phyloP scores from a whole-genome alignment of 2,113 vertebrate species.

The Lichenostomus cassidix region DNA sequence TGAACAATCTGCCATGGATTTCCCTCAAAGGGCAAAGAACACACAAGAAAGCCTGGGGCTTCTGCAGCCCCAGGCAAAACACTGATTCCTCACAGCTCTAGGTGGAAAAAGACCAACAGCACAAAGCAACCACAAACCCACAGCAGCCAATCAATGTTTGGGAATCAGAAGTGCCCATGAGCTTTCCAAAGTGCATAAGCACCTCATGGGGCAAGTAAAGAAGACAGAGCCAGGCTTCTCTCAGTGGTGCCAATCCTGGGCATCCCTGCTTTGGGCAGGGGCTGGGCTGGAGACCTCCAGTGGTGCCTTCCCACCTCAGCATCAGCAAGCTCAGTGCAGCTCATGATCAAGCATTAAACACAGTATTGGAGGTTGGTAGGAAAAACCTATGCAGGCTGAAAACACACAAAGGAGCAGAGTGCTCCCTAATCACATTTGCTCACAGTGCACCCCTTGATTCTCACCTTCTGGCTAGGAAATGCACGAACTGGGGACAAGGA shows the following conservation, averaged over 20 bases:
- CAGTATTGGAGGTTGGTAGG: background rate
- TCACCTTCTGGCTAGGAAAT: background rate
- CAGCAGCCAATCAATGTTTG: background rate
- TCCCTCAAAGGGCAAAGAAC: background rate
- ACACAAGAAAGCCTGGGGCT: background rate
- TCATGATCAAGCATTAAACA: background rate
- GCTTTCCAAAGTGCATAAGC: background rate
- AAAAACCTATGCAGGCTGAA: background rate
- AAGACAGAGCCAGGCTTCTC: background rate
- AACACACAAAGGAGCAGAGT: background rate
- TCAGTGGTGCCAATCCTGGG: background rate
- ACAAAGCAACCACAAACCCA: background rate
- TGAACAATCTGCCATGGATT: background rate
- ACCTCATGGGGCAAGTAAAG: background rate
- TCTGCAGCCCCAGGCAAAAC: background rate
- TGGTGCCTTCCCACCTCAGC: background rate
- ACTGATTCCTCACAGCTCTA: background rate
- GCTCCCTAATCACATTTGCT: background rate
- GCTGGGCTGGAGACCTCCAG: background rate
- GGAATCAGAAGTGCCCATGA: background rate
- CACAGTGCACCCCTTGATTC: background rate
- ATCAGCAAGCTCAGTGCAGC: background rate
- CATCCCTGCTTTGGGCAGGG: background rate
- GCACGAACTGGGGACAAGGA: background rate
- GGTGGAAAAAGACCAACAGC: background rate